A percentile compares a stretch with the other conserved stretches of the same genome.
phyloP scores from a whole-genome alignment of 2,113 vertebrate species.

The Ptilorrhoa leucosticta region DNA sequence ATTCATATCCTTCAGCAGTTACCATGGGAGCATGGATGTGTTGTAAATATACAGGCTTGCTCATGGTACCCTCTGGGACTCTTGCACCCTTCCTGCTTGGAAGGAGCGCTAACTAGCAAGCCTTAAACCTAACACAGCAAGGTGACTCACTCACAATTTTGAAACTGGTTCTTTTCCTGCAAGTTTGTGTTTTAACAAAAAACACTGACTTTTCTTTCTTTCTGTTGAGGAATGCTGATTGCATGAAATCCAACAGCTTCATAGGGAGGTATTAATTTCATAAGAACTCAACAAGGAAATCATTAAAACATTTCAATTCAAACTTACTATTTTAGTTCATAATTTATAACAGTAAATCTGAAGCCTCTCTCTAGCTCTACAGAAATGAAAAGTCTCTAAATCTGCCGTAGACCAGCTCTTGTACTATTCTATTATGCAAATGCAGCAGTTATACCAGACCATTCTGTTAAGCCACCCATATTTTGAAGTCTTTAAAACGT shows the following conservation, averaged over 20 bases:
- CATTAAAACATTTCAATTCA: background rate
- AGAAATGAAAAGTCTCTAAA: background rate
- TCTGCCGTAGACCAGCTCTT: background rate
- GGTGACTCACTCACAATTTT: background rate
- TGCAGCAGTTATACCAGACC: background rate
- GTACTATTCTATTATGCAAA: background rate
- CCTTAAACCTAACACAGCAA: background rate
- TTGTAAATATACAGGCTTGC: background rate
- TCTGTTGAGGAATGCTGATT: background rate
- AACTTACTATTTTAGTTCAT: background rate
- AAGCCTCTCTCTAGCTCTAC: background rate
- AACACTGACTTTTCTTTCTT: background rate
- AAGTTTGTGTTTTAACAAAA: background rate
- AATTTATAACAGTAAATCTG: background rate
- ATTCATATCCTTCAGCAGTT: background rate
- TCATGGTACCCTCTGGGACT: background rate
- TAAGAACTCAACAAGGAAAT: background rate
- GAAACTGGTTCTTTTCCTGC: background rate
- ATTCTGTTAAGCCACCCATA: background rate
- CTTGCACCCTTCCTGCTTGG: background rate
- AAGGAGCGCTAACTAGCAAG: background rate
- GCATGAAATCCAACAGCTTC: background rate
- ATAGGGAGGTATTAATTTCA: background rate
- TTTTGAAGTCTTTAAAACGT: conserved; percentile 31
- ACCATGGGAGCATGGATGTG: background rate